Conservation (phyloP, 2,888 invertebrate species). For the Acheta domesticus region DNA sequence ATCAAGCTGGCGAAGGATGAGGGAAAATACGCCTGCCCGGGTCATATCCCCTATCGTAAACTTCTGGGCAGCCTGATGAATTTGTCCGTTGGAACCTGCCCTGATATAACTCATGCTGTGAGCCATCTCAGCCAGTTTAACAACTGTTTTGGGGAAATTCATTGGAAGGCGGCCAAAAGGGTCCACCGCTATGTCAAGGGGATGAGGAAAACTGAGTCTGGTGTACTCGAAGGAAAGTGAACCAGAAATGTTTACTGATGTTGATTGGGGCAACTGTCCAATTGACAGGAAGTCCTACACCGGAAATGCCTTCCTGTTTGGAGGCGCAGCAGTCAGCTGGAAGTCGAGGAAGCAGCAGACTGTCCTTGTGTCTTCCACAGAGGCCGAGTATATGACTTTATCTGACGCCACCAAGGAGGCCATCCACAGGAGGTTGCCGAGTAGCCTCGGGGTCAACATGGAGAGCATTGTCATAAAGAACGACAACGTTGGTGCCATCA, state of each 20-base stretch:
- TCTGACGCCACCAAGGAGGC: conserved; percentile 27
- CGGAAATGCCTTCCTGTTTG: conserved; percentile 29
- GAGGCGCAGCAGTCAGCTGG: not conserved
- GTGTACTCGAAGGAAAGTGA: conserved; percentile 32
- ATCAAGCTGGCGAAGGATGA: not conserved
- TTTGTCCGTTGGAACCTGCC: not conserved
- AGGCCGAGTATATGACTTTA: conserved; percentile 36
- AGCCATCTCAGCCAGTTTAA: not conserved
- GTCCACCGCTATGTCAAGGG: conserved; percentile 42
- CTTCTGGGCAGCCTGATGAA: not conserved
- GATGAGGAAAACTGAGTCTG: conserved; percentile 39
- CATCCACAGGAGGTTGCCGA: conserved; percentile 31
- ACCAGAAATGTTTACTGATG: conserved; percentile 40
- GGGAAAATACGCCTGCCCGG: not conserved
- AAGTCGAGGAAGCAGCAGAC: conserved; percentile 30
- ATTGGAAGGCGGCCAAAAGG: conserved; percentile 42
- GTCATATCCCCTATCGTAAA: not conserved
- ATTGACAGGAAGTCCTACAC: conserved; percentile 31
- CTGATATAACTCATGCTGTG: not conserved
- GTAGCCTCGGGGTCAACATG: not conserved
- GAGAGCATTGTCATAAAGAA: not conserved
- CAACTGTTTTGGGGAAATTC: conserved; percentile 33
- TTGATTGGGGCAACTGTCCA: conserved; percentile 39
- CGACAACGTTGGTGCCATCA: not conserved
- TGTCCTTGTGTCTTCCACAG: conserved; percentile 38